Evolutionary conservation across 2,888 invertebrate genomes (phyloP), one percentile per base, ranked within the genome.

Genomic region (Toxonevra muliebris): DNA sequence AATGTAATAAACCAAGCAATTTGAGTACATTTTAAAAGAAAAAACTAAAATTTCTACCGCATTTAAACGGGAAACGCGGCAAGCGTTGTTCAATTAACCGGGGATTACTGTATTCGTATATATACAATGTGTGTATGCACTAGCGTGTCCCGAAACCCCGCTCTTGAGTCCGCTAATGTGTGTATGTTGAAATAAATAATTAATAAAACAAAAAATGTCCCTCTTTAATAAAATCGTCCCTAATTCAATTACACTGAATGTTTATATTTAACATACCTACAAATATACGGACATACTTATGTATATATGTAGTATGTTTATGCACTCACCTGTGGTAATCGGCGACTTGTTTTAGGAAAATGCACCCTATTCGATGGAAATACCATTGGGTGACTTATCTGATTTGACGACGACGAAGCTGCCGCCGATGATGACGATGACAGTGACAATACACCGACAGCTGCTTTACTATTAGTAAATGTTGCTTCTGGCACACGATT

Each of bases 341-440:
- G 87, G 48, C 90, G 86, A 77, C 86, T 88, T 57, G 90, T 89
- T 74, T 89, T 88, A 3, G 89, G 88, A 73, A 90, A 90, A 81
- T 90, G 89, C 69, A 88, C 86, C 69, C 86, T 87, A 78, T 84
- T 85, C 70, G 82, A 82, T 62, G 86, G 84, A 78, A 85, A 85
- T 41, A 85, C 82, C 81, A 85, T 84, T 58, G 84, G 85, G 79
- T 85, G 85, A 76, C 84, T 83, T 20, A 85, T 79, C 69, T 83
- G 81, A 76, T 80, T 84, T 48, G 79, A 75, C 48, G 79, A 79
- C 17, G 69, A 74, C n/a, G 65, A 52, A 4, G 60, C 59, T 12
- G 60, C 60, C 17, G 60, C 42, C 17, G 65, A 50, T 48, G 41
- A 17, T 54, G 30, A 48, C 30, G 40, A 19, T 43, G 43, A 40